These are phyloP conservation scores for Brachyopa scutellaris DNA, from an alignment of 2,888 invertebrate species.

Conservation along the genomic window DNA sequence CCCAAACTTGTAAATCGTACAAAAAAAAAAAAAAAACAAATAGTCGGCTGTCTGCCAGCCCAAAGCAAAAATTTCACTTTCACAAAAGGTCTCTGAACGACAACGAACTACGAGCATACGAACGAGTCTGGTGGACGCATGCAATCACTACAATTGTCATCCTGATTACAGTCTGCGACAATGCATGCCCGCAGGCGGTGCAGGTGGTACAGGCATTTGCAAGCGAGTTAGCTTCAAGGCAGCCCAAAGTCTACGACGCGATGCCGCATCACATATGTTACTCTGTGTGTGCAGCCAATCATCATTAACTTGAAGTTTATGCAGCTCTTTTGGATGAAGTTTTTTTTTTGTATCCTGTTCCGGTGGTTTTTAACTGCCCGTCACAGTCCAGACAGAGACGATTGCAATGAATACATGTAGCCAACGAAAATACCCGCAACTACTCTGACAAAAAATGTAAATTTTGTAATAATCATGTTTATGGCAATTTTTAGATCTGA, in stretches of 20 bases:
- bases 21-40: slow-evolving; percentile 10
- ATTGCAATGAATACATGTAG: too few relatives aligned
- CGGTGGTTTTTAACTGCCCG: slow-evolving; percentile 31
- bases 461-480: slow-evolving; percentile 60
- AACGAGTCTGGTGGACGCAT: slow-evolving; percentile 12
- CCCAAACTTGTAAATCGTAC: slow-evolving; percentile 32
- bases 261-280: slow-evolving; percentile 1
- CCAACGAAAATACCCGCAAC: not conserved
- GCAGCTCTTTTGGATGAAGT: slow-evolving; percentile 10
- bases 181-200: slow-evolving; percentile 47
- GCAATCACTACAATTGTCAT: slow-evolving; percentile 67
- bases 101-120: slow-evolving; percentile 22
- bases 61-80: slow-evolving; percentile 66
- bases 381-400: too few relatives aligned
- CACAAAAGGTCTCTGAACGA: slow-evolving; percentile 68
- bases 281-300: slow-evolving; percentile 47
- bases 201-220: slow-evolving; percentile 55
- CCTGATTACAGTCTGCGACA: slow-evolving; percentile 45
- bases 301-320: slow-evolving; percentile 49
- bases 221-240: slow-evolving; percentile 26
- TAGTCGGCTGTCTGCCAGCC: slow-evolving; percentile 37
- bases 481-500: slow-evolving; percentile 55
- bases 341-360: slow-evolving; percentile 36
- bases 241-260: slow-evolving; percentile 18
- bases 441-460: slow-evolving; percentile 32